Conservation (phyloP, 2,113 vertebrate species). For the Oreochromis tanganicae region DNA sequence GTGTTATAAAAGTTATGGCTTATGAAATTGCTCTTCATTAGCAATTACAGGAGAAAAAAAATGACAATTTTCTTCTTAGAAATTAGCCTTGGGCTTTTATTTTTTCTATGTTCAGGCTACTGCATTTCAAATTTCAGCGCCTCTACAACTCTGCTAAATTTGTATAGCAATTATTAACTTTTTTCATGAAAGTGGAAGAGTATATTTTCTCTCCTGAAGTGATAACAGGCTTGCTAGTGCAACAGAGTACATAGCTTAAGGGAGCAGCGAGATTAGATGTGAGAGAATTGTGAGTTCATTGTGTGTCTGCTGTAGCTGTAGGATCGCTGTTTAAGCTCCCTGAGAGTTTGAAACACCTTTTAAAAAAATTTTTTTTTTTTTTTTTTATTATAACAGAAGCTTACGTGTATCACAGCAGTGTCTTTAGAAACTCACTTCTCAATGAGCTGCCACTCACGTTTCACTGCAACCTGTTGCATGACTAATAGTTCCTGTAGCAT, state of each 20-base stretch:
- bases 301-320: slow-evolving; percentile 23
- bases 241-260: slow-evolving; percentile 27
- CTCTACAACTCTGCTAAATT: neutral
- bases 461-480: slow-evolving; percentile 43
- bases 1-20: neutral
- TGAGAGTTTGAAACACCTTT: neutral
- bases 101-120: neutral
- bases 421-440: neutral
- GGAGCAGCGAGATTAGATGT: slow-evolving; percentile 34
- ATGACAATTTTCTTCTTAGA: neutral
- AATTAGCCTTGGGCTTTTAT: neutral
- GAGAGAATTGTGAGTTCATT: slow-evolving; percentile 52
- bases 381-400: neutral
- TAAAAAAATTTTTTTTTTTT: too few relatives aligned
- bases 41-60: neutral
- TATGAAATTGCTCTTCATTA: neutral
- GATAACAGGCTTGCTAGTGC: neutral
- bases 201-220: slow-evolving; percentile 16
- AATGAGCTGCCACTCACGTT: slow-evolving; percentile 13
- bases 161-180: slow-evolving; percentile 21
- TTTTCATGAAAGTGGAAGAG: neutral
- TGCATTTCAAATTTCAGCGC: neutral
- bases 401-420: neutral
- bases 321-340: slow-evolving; percentile 31
- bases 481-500: slow-evolving; percentile 10